Base-by-base conservation (phyloP, 1,140 invertebrate species). In the Heliothis subflexa region DNA sequence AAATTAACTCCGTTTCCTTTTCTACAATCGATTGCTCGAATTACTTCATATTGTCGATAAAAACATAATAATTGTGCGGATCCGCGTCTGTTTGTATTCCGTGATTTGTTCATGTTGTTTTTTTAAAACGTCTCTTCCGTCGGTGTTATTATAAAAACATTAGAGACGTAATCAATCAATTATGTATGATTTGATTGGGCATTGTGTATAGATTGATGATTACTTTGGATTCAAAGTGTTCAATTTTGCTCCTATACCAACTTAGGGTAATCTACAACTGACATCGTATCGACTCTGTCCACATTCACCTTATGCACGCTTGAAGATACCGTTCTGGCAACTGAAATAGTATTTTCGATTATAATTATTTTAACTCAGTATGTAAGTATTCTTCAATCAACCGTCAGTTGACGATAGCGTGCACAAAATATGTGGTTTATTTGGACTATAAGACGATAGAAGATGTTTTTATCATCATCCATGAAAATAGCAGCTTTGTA, bases 11-110 rank as follows among this genome's bases (percentile, higher is more conserved):
- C 5, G 71, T 59, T 82, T 82, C 73, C 66, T 79, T 52, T 70
- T 62, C 78, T 70, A 80, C 75, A 76, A 81, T 40, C 45, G 70
- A 71, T 54, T 75, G 78, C 79, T 74, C 61, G 80, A 81, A 73
- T 79, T 78, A 81, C 75, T 75, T 33, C 71, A 57, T 64, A 78
- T 80, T 75, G 77, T 52, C 59, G 57, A 75, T 62, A 64, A 75
- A 75, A 62, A 75, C 45, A 33, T 49, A 12, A 40, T 75, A 75
- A 75, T 75, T 75, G 25, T 59, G 11, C 7, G 18, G n/a, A 75
- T 75, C 73, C 57, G 73, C 55, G 45, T 59, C 49, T 62, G 72
- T 62, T 45, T 61, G 33, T 68, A 45, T 52, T 62, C 72, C 72
- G 45, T 50, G 57, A 61, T 75, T 62, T 28, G 28, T 62, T 75